Conservation (phyloP, 1,140 invertebrate genomes). For the Drosophila ercepeae region DNA sequence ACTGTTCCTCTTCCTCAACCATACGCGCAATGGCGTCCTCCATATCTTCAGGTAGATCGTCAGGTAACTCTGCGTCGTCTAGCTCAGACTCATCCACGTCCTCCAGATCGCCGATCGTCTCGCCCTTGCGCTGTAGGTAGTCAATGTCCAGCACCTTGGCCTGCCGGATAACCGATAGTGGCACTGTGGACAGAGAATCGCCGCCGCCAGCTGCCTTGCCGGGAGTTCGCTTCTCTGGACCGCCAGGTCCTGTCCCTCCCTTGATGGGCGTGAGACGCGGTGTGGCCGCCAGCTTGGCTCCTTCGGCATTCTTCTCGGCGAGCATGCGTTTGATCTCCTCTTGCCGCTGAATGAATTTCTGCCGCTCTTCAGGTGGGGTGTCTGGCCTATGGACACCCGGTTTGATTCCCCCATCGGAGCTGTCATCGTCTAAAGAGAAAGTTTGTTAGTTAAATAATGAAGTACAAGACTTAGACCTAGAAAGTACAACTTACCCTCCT, state of each 20-base stretch:
- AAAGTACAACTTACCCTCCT: constrained; percentile 80
- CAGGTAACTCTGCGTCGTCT: constrained; percentile 74
- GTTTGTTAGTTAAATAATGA: too few relatives aligned
- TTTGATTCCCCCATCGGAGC: constrained; percentile 85
- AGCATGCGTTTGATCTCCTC: constrained; percentile 83
- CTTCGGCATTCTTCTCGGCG: constrained; percentile 82
- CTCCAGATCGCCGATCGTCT: constrained; percentile 61
- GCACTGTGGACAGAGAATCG: constrained; percentile 79
- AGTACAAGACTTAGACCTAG: too few relatives aligned
- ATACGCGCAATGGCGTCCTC: constrained; percentile 86
- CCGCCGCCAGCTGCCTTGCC: constrained; percentile 32
- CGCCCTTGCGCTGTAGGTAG: constrained; percentile 82
- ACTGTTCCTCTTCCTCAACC: constrained; percentile 86
- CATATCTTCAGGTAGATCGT: constrained; percentile 84
- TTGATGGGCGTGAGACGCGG: constrained; percentile 78
- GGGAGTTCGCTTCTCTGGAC: constrained; percentile 63
- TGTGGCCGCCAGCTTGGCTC: constrained; percentile 78
- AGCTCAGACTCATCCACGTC: constrained; percentile 76
- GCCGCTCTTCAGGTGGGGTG: constrained; percentile 81
- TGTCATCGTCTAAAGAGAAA: constrained; percentile 74
- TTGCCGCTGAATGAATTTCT: constrained; percentile 82
- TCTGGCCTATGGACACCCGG: constrained; percentile 80
- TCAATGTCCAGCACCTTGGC: constrained; percentile 83
- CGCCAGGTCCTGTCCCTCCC: constrained; percentile 6
- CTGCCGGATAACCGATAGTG: constrained; percentile 78